Percentiles rank a stretch among this genome's conserved stretches.
Evolutionary conservation across 2,888 invertebrate species (phyloP).

Genomic region (Scrobipalpa costella): DNA sequence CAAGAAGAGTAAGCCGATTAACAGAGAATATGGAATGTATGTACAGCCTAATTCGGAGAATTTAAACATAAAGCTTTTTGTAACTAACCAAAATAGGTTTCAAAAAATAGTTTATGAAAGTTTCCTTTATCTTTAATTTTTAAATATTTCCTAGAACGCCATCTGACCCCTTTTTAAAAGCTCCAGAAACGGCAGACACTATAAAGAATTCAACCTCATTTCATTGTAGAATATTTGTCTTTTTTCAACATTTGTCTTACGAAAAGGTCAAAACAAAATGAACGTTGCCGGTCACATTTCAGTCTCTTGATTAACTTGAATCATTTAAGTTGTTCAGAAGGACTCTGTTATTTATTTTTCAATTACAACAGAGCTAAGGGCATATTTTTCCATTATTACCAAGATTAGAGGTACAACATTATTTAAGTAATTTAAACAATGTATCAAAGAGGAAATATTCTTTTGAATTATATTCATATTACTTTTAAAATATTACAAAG

Average conservation of each 20-base stretch:
- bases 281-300: slow-evolving; percentile 13
- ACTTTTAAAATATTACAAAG: too few species aligned
- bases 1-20: too few species aligned
- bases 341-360: slow-evolving; percentile 5
- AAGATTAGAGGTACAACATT: neutral
- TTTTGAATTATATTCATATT: too few species aligned
- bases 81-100: too few species aligned
- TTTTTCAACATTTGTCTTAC: slow-evolving; percentile 13
- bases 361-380: slow-evolving; percentile 8
- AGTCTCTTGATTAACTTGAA: slow-evolving; percentile 9
- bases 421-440: neutral
- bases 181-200: neutral
- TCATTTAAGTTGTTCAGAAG: slow-evolving; percentile 7
- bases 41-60: too few species aligned
- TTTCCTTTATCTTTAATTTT: too few species aligned
- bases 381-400: neutral
- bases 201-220: slow-evolving; percentile 13
- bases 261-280: slow-evolving; percentile 7
- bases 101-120: too few species aligned
- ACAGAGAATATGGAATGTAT: too few species aligned
- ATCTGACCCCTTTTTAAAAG: neutral
- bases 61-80: too few species aligned
- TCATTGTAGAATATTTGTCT: neutral
- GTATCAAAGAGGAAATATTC: neutral
- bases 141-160: neutral